Percentiles rank a stretch among this genome's conserved stretches.
Conservation (phyloP, 2,797 vertebrate genomes). For the Poeciliopsis gracilis region DNA sequence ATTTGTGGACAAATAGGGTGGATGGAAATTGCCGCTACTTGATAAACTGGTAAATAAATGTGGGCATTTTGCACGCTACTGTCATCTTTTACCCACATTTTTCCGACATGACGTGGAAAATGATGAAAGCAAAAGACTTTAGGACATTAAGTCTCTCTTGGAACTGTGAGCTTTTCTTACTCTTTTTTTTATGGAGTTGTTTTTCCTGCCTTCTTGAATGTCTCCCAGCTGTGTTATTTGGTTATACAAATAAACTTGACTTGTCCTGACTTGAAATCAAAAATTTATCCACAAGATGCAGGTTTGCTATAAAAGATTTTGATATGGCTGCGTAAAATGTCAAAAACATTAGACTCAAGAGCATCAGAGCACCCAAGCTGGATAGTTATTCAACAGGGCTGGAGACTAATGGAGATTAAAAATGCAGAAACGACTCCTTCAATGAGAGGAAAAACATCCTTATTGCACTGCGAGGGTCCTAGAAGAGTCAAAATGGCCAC, state of each 20-base stretch:
- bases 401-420: slow-evolving; percentile 45
- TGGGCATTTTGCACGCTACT: neutral
- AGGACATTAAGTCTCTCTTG: neutral
- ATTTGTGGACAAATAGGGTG: too few relatives aligned
- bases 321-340: slow-evolving; percentile 30
- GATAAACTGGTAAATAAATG: neutral
- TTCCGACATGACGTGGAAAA: neutral
- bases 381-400: slow-evolving; percentile 16
- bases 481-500: slow-evolving; percentile 28
- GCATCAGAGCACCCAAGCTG: slow-evolving; percentile 8
- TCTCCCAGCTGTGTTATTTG: slow-evolving; percentile 19
- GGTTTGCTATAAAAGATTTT: slow-evolving; percentile 20
- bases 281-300: slow-evolving; percentile 40
- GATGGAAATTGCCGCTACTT: neutral
- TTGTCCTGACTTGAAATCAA: slow-evolving; percentile 58
- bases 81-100: neutral
- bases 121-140: neutral
- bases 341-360: slow-evolving; percentile 25
- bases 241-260: slow-evolving; percentile 44
- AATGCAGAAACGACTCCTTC: slow-evolving; percentile 54
- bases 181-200: neutral
- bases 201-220: slow-evolving; percentile 8
- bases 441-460: slow-evolving; percentile 43
- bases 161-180: neutral
- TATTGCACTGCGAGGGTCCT: slow-evolving; percentile 31